Percentiles rank a stretch among this genome's conserved stretches.
These are phyloP conservation scores for Mantis religiosa DNA, from an alignment of 2,888 invertebrate species.

Conservation along the genomic window DNA sequence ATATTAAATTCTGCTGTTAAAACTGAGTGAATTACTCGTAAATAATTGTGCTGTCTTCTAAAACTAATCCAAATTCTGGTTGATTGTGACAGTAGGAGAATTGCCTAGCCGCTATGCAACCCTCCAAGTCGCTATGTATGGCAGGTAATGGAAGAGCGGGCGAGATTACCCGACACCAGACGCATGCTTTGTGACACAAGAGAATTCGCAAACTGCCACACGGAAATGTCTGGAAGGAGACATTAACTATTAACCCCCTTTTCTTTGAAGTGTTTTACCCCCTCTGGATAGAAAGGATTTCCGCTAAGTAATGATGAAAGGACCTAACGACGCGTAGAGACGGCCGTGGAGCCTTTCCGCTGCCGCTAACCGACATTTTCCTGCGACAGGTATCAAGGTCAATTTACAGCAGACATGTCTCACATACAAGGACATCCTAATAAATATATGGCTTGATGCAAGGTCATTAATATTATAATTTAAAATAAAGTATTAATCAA, in stretches of 20 bases:
- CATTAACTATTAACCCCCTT: neutral
- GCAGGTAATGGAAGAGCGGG: neutral
- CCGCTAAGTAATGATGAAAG: neutral
- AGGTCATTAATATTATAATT: too few species aligned
- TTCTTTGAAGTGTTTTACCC: neutral
- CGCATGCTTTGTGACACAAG: neutral
- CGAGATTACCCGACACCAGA: neutral
- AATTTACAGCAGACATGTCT: neutral
- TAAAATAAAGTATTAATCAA: too few species aligned
- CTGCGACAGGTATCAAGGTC: neutral
- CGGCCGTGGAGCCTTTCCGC: neutral
- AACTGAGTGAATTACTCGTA: too few species aligned
- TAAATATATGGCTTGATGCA: neutral
- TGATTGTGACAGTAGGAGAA: too few species aligned
- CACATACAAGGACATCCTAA: neutral
- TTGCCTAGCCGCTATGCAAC: too few species aligned
- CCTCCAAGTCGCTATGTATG: too few species aligned
- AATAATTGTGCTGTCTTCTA: too few species aligned
- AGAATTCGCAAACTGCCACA: neutral
- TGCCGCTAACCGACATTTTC: neutral
- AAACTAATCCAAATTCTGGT: too few species aligned
- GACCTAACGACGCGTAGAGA: neutral
- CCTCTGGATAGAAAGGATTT: neutral
- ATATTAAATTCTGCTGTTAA: too few species aligned
- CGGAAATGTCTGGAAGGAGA: neutral